Evolutionary conservation across 2,888 invertebrate genomes (phyloP).

Genomic region (Schizotus pectinicornis): DNA sequence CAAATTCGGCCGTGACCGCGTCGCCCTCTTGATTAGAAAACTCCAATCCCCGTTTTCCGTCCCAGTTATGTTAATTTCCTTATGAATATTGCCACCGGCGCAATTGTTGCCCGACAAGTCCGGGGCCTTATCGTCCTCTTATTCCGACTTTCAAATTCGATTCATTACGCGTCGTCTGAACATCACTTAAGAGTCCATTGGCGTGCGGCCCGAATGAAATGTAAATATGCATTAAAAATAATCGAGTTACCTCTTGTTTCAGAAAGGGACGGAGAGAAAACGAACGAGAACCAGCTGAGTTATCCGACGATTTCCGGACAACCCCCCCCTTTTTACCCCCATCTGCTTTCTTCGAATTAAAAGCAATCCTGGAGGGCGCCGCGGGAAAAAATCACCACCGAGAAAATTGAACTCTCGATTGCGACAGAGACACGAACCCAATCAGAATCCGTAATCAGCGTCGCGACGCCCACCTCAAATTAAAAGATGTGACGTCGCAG

Average conservation of each 20-base stretch:
- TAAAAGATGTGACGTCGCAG: conserved; percentile 18
- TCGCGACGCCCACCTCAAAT: conserved; percentile 1
- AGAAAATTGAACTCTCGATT: conserved; percentile 20
- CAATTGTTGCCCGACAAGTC: not conserved
- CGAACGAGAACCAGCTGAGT: not conserved
- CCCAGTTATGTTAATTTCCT: too few species aligned
- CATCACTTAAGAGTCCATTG: conserved; percentile 13
- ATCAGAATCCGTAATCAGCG: conserved; percentile 26
- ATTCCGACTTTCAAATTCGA: conserved; percentile 6
- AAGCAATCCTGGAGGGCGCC: not conserved
- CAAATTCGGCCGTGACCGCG: too few species aligned
- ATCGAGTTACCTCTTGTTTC: conserved; percentile 32
- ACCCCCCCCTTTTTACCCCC: not conserved
- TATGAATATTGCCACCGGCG: not conserved
- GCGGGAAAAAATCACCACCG: conserved; percentile 15
- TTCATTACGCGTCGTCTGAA: conserved; percentile 8
- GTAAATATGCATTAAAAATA: conserved; percentile 32
- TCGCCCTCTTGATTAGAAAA: too few species aligned
- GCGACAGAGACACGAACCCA: conserved; percentile 10
- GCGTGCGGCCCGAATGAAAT: conserved; percentile 16
- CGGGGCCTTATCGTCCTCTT: not conserved
- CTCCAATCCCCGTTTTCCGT: too few species aligned
- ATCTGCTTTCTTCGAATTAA: too few species aligned
- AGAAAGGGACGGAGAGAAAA: not conserved
- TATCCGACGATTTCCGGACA: conserved; percentile 5